Evolutionary conservation across 2,888 invertebrate species (phyloP), one percentile per base, ranked within the genome.

Genomic region (Limnephilus lunatus): DNA sequence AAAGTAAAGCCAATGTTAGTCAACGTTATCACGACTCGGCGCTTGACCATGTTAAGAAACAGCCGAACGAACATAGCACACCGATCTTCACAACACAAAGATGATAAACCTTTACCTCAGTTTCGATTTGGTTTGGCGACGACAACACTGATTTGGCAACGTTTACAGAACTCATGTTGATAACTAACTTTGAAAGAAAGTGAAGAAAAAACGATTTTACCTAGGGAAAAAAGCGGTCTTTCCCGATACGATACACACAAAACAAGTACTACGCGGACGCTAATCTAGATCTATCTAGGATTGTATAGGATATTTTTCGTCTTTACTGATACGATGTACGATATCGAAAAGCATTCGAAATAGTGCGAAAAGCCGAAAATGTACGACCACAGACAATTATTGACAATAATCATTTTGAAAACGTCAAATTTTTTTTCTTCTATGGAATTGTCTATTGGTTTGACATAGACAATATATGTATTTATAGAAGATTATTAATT

Each of bases 91-190:
- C 15, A 31, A 19, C 15, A 19, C 31, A 30, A 19, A 9, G 35
- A 30, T 68, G 30, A 32, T 88, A 88, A 88, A 53, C 9, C 39
- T 86, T 86, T 88, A 91, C 92, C 89, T 92, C 91, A n/a, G 91
- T 82, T 35, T 92, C 91, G 7, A 92, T 90, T 89, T 91, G 92
- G 87, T 83, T 90, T 85, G 92, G 88, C 35, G 92, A 90, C 30
- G 92, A 91, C 32, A 92, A 88, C 19, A 92, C 91, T 3, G 92
- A 68, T 48, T 92, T 92, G 15, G 90, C 90, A 12, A 92, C 91
- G 81, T 90, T 91, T 7, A 86, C 82, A 44, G 92, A 91, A 90
- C 92, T 92, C 92, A 92, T 92, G 85, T 68, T 68, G 68, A 68
- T 25, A 68, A n/a, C 9, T n/a, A 68, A 9, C 68, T 5, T 68